phyloP scores from a whole-genome alignment of 1,140 invertebrate species.

The Ostrea edulis region DNA sequence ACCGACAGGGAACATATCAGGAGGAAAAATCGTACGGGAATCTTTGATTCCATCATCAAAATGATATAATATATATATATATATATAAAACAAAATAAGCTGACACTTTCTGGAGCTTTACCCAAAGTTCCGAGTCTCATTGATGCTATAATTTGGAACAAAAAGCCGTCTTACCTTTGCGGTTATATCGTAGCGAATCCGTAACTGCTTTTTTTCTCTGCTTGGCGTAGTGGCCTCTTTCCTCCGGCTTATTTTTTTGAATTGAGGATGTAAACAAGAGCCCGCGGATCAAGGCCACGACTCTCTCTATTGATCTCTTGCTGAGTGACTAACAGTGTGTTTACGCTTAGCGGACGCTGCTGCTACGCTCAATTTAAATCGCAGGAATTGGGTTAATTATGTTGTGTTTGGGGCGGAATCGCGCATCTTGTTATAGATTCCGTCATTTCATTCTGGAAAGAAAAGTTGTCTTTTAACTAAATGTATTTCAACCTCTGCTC shows the following conservation, averaged over 20 bases:
- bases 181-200: neutral
- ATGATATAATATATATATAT: neutral
- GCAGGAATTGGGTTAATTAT: constrained; percentile 16
- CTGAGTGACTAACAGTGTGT: neutral
- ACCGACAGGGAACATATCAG: neutral
- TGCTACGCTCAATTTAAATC: neutral
- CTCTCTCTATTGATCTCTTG: neutral
- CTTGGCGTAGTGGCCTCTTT: neutral
- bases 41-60: neutral
- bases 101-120: neutral
- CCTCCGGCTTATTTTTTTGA: neutral
- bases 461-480: neutral
- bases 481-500: neutral
- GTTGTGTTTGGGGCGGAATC: neutral
- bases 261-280: constrained; percentile 20
- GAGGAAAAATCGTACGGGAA: neutral
- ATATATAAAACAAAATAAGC: neutral
- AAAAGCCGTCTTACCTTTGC: neutral
- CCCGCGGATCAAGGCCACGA: neutral
- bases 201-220: neutral
- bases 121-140: neutral
- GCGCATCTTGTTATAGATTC: neutral
- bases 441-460: neutral
- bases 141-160: neutral
- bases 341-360: neutral